Conservation (phyloP, 2,113 vertebrate genomes). For the Etia nguti region DNA sequence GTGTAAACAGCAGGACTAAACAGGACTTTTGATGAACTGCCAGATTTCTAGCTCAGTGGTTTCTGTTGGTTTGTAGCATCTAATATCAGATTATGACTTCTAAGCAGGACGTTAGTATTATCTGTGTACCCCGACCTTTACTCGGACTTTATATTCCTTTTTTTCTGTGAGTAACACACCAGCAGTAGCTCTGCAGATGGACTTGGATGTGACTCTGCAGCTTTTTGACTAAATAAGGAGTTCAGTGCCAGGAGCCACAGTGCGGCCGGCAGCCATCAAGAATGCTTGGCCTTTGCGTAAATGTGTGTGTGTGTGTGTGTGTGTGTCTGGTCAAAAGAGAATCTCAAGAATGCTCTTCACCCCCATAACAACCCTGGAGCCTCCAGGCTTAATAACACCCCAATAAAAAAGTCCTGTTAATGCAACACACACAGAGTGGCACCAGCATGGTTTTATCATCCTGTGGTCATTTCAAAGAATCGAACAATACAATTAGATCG, state of each 20-base stretch:
- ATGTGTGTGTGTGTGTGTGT: background rate
- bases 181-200: background rate
- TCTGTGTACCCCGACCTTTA: background rate
- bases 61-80: background rate
- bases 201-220: slow-evolving; percentile 28
- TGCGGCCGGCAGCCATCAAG: slow-evolving; percentile 48
- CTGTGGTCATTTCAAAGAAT: slow-evolving; percentile 12
- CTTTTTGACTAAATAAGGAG: slow-evolving; percentile 72
- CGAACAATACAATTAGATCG: background rate
- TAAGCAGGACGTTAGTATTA: background rate
- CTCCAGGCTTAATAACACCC: slow-evolving; percentile 26
- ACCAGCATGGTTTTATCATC: background rate
- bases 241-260: slow-evolving; percentile 50
- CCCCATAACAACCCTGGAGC: slow-evolving; percentile 48
- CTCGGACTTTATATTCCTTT: background rate
- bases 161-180: background rate
- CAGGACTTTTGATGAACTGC: background rate
- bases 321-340: slow-evolving; percentile 49
- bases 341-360: slow-evolving; percentile 69
- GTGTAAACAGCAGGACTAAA: background rate
- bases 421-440: background rate
- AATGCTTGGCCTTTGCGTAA: slow-evolving; percentile 50
- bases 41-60: background rate
- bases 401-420: slow-evolving; percentile 42
- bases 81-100: background rate